Evolutionary conservation across 37 sponge, comb jelly and placozoan genomes (phyloP).

Genomic region (Beroe ovata): DNA sequence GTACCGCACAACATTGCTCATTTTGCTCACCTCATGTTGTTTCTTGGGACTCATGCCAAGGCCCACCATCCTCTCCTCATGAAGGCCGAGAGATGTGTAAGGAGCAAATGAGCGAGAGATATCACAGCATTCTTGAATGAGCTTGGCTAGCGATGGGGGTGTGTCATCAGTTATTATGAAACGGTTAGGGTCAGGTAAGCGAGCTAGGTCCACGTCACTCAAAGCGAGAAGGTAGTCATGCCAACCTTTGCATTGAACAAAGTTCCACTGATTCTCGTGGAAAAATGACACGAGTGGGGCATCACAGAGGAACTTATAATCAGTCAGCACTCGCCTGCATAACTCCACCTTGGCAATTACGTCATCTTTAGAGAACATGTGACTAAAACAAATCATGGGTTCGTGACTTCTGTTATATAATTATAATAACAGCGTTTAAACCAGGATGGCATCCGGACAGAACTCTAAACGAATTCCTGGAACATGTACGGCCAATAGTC

Average conservation of each 20-base stretch:
- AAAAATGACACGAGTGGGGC: slow-evolving; percentile 41
- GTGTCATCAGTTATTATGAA: background rate
- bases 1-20: background rate
- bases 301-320: slow-evolving; percentile 1
- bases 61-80: background rate
- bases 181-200: slow-evolving; percentile 6
- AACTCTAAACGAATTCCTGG: no score
- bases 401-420: no score
- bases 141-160: background rate
- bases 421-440: no score
- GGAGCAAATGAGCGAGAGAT: background rate
- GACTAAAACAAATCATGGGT: background rate
- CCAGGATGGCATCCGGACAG: no score
- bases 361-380: background rate
- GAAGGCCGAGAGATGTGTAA: background rate
- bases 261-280: background rate
- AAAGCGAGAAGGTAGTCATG: background rate
- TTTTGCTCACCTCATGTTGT: slow-evolving; percentile 31
- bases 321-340: background rate
- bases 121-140: background rate
- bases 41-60: slow-evolving; percentile 65
- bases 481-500: no score
- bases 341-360: background rate
- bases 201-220: background rate
- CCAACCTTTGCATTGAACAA: slow-evolving; percentile 12